Base-by-base conservation (phyloP, 2,113 vertebrate species). In the Pseudolaguvia tuberculata region DNA sequence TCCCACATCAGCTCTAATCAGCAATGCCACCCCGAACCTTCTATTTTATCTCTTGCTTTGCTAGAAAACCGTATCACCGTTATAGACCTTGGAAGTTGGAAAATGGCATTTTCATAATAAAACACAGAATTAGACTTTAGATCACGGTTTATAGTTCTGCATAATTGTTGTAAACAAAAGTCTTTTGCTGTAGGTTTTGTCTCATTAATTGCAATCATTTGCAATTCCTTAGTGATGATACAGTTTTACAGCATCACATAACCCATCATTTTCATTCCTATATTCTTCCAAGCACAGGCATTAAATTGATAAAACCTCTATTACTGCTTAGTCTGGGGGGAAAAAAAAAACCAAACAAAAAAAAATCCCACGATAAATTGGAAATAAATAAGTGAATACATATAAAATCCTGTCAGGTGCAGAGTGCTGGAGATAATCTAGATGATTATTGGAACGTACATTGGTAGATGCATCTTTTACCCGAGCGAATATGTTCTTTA, bases 401-500 rank as follows among this genome's bases (percentile, higher is more conserved):
- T 52, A 45, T 42, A 61, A 62, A 77, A 72, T 15, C 50, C 14
- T 70, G 73, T 59, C 75, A 80, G 76, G 70, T 53, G 42, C 58
- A 45, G 67, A 47, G 42, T 51, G 25, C 18, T 42, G 14, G 17
- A 75, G 68, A 82, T 78, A 79, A 87, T 83, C 31, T 57, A 76
- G 20, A 55, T 73, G 63, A 88, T 88, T 89, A 87, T 83, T 67
- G 72, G 78, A 10, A 18, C 50, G 78, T 77, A 82, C 75, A 74
- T 76, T 83, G 74, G 80, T 82, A 87, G 88, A 87, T 85, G 81
- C 77, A 71, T 83, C 73, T 70, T 71, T 77, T 76, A 77, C 71
- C 15, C 63, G 47, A 74, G 25, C 8, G 70, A 72, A 78, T 52
- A 73, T 70, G 55, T 72, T 66, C 78, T 63, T 84, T 70, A 82